Evolutionary conservation across 1,140 invertebrate species (phyloP).

Genomic region (Nephotettix cincticeps): DNA sequence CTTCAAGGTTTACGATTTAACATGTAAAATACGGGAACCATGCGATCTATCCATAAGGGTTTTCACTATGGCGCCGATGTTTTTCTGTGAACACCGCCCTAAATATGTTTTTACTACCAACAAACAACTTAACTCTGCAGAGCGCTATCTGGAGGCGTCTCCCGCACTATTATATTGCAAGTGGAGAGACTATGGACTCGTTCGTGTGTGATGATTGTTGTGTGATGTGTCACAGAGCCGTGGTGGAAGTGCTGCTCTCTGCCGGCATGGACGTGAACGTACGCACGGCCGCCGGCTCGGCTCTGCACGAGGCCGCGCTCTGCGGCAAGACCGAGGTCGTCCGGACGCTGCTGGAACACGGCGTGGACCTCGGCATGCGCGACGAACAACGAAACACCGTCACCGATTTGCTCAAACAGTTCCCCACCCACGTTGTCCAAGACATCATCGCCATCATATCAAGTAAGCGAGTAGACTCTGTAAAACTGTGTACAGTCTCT

Average conservation of each 20-base stretch:
- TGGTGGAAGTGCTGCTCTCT: slow-evolving; percentile 78
- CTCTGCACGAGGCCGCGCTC: slow-evolving; percentile 91
- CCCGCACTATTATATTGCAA: no score
- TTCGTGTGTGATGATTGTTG: no score
- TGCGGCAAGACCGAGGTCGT: slow-evolving; percentile 93
- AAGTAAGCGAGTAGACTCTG: slow-evolving; percentile 70
- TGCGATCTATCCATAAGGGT: no score
- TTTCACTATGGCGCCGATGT: no score
- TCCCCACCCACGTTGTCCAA: slow-evolving; percentile 85
- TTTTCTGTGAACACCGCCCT: no score
- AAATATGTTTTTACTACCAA: no score
- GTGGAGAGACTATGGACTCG: no score
- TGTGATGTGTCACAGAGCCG: slow-evolving; percentile 67
- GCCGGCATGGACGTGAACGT: slow-evolving; percentile 90
- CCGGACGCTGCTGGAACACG: slow-evolving; percentile 73
- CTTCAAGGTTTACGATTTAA: no score
- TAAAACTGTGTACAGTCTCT: no score
- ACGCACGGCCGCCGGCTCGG: slow-evolving; percentile 83
- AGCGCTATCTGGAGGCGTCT: no score
- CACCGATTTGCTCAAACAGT: slow-evolving; percentile 80
- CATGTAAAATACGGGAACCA: no score
- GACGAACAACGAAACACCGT: slow-evolving; percentile 82
- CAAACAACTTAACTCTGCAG: no score
- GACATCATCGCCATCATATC: slow-evolving; percentile 81
- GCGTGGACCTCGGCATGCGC: slow-evolving; percentile 76